phyloP scores from a whole-genome alignment of 2,797 vertebrate genomes.

The Amniataba percoides region DNA sequence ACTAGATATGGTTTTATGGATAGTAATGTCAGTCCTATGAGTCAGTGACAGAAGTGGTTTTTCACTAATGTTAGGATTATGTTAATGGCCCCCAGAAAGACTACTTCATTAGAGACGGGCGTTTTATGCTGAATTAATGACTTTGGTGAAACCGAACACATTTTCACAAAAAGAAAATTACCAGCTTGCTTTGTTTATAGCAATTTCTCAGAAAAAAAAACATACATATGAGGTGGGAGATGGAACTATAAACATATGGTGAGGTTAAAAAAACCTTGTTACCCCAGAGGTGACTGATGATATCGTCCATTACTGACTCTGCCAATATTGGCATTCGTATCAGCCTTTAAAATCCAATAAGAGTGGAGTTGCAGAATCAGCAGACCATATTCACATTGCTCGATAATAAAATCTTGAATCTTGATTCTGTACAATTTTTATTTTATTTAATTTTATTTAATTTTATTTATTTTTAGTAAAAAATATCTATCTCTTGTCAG shows the following conservation, averaged over 20 bases:
- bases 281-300: neutral
- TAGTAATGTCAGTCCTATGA: neutral
- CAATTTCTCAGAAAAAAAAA: neutral
- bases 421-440: too few relatives aligned
- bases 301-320: conserved; percentile 24
- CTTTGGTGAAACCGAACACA: neutral
- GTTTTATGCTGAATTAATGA: too few relatives aligned
- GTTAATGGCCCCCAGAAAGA: too few relatives aligned
- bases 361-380: conserved; percentile 16
- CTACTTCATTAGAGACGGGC: neutral
- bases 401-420: too few relatives aligned
- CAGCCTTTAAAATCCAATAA: conserved; percentile 24
- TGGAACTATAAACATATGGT: neutral
- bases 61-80: too few relatives aligned
- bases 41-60: too few relatives aligned
- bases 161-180: neutral
- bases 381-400: neutral
- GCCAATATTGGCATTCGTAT: conserved; percentile 12
- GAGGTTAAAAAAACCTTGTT: neutral
- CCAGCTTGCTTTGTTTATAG: neutral
- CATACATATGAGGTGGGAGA: too few relatives aligned
- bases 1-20: neutral
- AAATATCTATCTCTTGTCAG: too few relatives aligned
- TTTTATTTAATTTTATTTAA: too few relatives aligned
- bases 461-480: too few relatives aligned